Evolutionary conservation across 2,797 vertebrate genomes (phyloP).

Genomic region (Scyliorhinus canicula): DNA sequence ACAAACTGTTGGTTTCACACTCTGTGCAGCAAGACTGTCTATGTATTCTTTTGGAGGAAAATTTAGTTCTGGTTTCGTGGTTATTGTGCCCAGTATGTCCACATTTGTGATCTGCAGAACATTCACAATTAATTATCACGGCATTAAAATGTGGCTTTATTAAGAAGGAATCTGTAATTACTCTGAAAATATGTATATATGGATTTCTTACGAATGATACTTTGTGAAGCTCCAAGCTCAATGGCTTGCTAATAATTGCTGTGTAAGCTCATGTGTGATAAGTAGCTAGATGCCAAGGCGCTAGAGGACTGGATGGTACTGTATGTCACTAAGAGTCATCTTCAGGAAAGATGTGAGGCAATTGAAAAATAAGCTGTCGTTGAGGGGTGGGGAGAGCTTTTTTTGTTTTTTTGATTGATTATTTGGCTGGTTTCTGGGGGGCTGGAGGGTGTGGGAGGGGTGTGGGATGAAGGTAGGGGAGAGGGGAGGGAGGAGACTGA

Average conservation of each 20-base stretch:
- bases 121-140: not conserved
- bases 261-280: not conserved
- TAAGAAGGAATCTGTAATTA: no score
- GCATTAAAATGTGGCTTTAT: not conserved
- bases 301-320: not conserved
- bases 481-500: no score
- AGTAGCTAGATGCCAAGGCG: not conserved
- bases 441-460: no score
- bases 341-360: not conserved
- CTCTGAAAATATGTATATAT: not conserved
- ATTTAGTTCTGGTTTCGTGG: not conserved
- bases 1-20: no score
- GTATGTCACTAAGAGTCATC: not conserved
- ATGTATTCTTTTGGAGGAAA: not conserved
- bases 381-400: no score
- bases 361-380: no score
- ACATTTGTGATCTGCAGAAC: not conserved
- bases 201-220: not conserved
- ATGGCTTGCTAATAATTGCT: not conserved
- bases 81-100: not conserved
- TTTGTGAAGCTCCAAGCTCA: not conserved
- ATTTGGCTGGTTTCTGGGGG: no score
- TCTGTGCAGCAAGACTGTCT: not conserved
- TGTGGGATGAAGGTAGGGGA: no score
- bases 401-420: no score